Base-by-base conservation (phyloP, 2,113 vertebrate species). In the Anolis carolinensis region DNA sequence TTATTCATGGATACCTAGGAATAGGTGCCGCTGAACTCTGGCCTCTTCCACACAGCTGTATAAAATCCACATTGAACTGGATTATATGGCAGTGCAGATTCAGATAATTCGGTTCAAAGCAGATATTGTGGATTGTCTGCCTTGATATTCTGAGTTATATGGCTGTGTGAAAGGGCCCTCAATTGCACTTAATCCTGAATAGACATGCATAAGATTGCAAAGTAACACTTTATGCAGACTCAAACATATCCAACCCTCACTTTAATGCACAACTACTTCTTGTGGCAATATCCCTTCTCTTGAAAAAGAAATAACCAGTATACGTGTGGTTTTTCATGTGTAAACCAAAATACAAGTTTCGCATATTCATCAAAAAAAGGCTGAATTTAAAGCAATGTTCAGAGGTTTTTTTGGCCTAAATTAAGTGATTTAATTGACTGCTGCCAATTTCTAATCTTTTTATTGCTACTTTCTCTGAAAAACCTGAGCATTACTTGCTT, bases 341-440 rank as follows among this genome's bases (percentile, higher is more conserved):
- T 25, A 76, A 80, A 7, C 23, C 36, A 13, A 30, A n/a, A 48
- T 55, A 36, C 9, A 8, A 16, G 52, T 16, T 36, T 71, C 34
- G 30, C 50, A 16, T 10, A 52, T 63, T 74, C 32, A 36, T 79
- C 68, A 32, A 23, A 79, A 78, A 59, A 20, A 70, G 71, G 2
- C n/a, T 63, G 30, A 7, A 65, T 74, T 18, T 81, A 52, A 39
- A 59, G 59, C 36, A 74, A 6, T 50, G 39, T 36, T 74, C 52
- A 73, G 21, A 63, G 62, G 39, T 25, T 18, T 30, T 36, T 30
- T 50, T 50, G 34, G 13, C 30, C 8, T 63, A 44, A 36, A 48
- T 87, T 73, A 83, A 79, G 74, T 48, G 55, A 23, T 23, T 79
- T 59, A 55, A 76, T 87, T 79, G n/a, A 59, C 1, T 50, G 21